phyloP scores from a whole-genome alignment of 2,888 invertebrate species.

The Amphipyra tragopoginis region DNA sequence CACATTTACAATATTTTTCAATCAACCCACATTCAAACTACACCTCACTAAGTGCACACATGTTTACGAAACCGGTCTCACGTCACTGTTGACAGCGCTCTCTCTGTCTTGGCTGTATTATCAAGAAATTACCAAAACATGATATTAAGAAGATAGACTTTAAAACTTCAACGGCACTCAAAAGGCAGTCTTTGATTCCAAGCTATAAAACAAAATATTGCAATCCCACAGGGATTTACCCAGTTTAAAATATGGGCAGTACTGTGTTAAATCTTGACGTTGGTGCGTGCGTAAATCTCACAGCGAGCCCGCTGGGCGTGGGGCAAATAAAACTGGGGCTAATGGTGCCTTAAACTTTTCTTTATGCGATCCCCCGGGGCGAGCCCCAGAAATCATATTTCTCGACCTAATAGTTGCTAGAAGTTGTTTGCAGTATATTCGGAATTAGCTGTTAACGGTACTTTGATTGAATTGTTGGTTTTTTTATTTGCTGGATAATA shows the following conservation, averaged over 20 bases:
- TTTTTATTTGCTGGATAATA: not conserved
- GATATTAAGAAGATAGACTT: not conserved
- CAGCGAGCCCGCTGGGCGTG: slow-evolving; percentile 63
- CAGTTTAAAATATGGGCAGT: slow-evolving; percentile 58
- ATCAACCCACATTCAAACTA: too few species aligned
- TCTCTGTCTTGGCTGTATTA: too few species aligned
- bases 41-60: too few species aligned
- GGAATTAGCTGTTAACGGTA: slow-evolving; percentile 59
- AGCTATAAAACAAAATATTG: slow-evolving; percentile 47
- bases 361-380: slow-evolving; percentile 72
- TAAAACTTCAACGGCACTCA: slow-evolving; percentile 1
- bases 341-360: slow-evolving; percentile 68
- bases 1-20: too few species aligned
- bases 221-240: slow-evolving; percentile 52
- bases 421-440: slow-evolving; percentile 73
- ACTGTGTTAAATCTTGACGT: slow-evolving; percentile 58
- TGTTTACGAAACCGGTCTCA: too few species aligned
- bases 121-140: not conserved
- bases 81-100: too few species aligned
- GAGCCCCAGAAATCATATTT: slow-evolving; percentile 72
- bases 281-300: slow-evolving; percentile 68
- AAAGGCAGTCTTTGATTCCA: slow-evolving; percentile 23
- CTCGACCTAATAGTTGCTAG: slow-evolving; percentile 65
- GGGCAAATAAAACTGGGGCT: slow-evolving; percentile 68
- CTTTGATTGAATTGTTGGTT: slow-evolving; percentile 25